Base-by-base conservation (phyloP, 2,797 vertebrate genomes). In the Lithobates sylvaticus region DNA sequence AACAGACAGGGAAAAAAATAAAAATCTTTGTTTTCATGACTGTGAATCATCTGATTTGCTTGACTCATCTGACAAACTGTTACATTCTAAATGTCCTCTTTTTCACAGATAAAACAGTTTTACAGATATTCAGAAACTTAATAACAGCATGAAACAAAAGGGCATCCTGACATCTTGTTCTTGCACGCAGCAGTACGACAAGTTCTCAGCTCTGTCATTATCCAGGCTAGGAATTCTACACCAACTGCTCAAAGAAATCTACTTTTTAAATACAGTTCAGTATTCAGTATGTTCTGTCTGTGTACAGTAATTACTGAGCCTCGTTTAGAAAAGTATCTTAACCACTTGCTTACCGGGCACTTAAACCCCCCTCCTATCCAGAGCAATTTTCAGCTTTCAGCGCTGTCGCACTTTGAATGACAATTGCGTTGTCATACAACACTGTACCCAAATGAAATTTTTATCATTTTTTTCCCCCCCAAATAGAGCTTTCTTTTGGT, bases 81-180 rank as follows among this genome's bases (percentile, higher is more conserved):
- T 73, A 34, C 54, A 34, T 82, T 74, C 36, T 21, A 82, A 39
- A 64, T 74, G 69, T 82, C 36, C 80, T 82, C 34, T 64, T 54
- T 71, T 58, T n/a, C 5, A 15, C 29, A 74, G 80, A 73, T 73
- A 42, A 73, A 74, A 73, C 34, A 58, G 32, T 82, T 82, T 82
- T 74, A 73, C 70, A 82, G 58, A 65, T 68, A 74, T 74, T 65
- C 18, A 39, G 71, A 65, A 64, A 82, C 54, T 42, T 83, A 83
- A 75, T 83, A 65, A 75, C 34, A 32, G 34, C 81, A 47, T 32
- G 81, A 83, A 83, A 75, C 81, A 83, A 83, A 75, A 83, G 81
- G 81, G 54, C 58, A 83, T 47, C 54, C 70, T 83, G 81, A 47
- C 81, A 75, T 50, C 54, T 74, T 16, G 29, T 34, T 72, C n/a